Evolutionary conservation across 2,888 invertebrate species (phyloP).

Genomic region (Melolontha melolontha): DNA sequence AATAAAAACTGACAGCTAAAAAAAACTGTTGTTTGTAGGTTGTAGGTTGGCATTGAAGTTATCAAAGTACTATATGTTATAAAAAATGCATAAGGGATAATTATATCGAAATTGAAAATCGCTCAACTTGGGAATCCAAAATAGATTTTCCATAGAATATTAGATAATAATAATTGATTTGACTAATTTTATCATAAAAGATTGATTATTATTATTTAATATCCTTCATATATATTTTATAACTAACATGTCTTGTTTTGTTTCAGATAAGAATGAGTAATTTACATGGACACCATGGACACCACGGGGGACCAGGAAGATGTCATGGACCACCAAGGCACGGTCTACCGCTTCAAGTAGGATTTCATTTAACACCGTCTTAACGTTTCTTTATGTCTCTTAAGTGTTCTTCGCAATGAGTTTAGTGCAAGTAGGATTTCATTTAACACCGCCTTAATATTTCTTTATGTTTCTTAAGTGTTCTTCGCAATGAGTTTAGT

Average conservation of each 20-base stretch:
- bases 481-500: constrained; percentile 44
- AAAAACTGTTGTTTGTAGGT: too few relatives aligned
- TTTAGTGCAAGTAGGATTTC: constrained; percentile 59
- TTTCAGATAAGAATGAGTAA: constrained; percentile 72
- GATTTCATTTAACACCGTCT: constrained; percentile 56
- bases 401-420: constrained; percentile 9
- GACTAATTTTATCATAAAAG: neutral
- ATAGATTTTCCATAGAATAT: too few relatives aligned
- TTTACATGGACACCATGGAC: constrained; percentile 65
- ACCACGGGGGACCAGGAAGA: constrained; percentile 61
- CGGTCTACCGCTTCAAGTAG: constrained; percentile 58
- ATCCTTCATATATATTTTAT: constrained; percentile 1
- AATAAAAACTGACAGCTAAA: too few relatives aligned
- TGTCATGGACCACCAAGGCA: constrained; percentile 65
- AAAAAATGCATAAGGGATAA: too few relatives aligned
- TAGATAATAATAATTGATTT: neutral
- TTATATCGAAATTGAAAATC: too few relatives aligned
- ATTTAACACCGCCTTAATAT: constrained; percentile 55
- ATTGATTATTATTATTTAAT: neutral
- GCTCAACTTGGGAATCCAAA: neutral
- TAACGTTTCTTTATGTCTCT: constrained; percentile 44
- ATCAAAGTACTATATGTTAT: too few relatives aligned
- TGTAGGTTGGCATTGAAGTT: too few relatives aligned
- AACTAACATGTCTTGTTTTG: constrained; percentile 61
- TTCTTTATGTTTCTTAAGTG: constrained; percentile 11